Evolutionary conservation across 2,797 vertebrate species (phyloP).

Genomic region (Urosaurus nigricauda): DNA sequence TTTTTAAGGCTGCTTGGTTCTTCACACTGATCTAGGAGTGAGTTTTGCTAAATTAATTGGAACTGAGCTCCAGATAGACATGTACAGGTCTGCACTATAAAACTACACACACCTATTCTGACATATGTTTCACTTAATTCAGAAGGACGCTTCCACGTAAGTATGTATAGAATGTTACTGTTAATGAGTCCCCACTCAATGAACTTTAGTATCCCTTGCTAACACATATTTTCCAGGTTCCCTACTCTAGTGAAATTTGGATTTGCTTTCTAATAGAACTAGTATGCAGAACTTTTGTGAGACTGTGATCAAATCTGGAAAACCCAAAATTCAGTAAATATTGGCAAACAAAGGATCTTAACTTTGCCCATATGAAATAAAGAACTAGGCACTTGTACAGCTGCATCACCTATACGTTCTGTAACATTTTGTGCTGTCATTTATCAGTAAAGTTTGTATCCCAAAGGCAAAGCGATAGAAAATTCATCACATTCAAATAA

Average conservation of each 20-base stretch:
- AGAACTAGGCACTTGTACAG: neutral
- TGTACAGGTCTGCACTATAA: neutral
- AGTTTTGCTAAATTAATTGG: neutral
- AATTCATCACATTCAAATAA: slow-evolving; percentile 13
- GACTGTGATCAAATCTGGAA: no score
- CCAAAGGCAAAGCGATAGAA: neutral
- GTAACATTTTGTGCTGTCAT: neutral
- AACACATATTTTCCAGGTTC: no score
- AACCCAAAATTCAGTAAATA: neutral
- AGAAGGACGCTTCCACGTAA: neutral
- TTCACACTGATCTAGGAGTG: neutral
- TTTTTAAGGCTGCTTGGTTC: neutral
- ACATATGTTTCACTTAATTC: neutral
- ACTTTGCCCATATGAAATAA: neutral
- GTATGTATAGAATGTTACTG: neutral
- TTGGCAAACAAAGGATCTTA: neutral
- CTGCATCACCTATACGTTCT: neutral
- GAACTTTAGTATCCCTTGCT: neutral
- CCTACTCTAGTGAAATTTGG: no score
- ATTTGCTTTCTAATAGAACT: no score
- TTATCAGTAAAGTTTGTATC: slow-evolving; percentile 28
- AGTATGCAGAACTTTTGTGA: no score
- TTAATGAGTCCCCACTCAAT: neutral
- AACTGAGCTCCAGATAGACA: neutral
- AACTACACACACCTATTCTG: neutral